Base-by-base conservation (phyloP, 2,797 vertebrate genomes). In the Cottoperca gobio region DNA sequence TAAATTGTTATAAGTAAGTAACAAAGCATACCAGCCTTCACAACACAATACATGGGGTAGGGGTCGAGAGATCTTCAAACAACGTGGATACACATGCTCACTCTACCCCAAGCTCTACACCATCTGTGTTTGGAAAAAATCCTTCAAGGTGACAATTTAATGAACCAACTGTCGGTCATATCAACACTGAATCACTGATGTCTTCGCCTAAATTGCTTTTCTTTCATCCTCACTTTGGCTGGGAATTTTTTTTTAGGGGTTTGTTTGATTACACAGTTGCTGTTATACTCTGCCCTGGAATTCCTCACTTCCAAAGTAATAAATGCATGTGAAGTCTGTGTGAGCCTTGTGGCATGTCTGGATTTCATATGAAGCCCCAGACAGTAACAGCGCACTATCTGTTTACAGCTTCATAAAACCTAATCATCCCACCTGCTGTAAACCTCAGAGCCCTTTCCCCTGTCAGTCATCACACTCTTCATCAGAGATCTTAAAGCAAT, bases 141-240 rank as follows among this genome's bases (percentile, higher is more conserved):
- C 40, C 81, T 79, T 87, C 82, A 65, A 86, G 74, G 65, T 84
- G 87, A 89, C 83, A 89, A 84, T 90, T 88, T 88, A 92, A 93
- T 93, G 88, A 90, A 85, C 73, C 78, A 73, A 88, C 89, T 86
- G 90, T 87, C 91, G 83, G 72, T 89, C 87, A 90, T 76, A 85
- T 86, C 79, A 81, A 74, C 79, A 64, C 71, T 71, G 78, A 86
- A 86, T 87, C 83, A 55, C 79, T 70, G 73, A 82, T 65, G 78
- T 81, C 42, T 72, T 76, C 5, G 23, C 77, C 84, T 90, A 48
- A 86, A 91, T 81, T 82, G 80, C 82, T 86, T 90, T 86, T 85
- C 78, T 86, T 82, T 81, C 65, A 86, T 87, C 76, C 63, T 81
- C 79, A 83, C 64, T 84, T 73, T 68, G 67, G 61, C 45, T 67